Evolutionary conservation across 2,888 invertebrate genomes (phyloP), one percentile per base, ranked within the genome.

Genomic region (Eilema caniola): DNA sequence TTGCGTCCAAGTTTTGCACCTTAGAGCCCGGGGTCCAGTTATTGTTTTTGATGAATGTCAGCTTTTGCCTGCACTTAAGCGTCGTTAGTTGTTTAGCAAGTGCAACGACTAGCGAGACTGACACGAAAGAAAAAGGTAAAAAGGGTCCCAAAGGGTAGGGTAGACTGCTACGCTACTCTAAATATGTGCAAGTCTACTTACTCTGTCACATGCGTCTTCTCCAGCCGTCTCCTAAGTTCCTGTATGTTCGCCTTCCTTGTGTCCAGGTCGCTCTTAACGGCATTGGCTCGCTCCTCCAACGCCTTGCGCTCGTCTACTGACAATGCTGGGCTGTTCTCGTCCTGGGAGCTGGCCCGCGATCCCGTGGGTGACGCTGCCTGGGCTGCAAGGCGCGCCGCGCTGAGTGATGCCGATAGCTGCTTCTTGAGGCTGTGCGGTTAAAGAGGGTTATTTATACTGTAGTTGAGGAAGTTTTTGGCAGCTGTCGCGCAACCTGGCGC

Each of bases 191-290:
- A 62, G 41, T 16, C 37, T 31, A 82, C 97, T 97, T 92, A 98
- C 98, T 98, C 98, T 37, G 98, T 98, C 62, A 98, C 98, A 86
- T 98, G 98, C 16, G 98, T 96, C 83, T 97, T 96, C 83, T 98
- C 98, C 28, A 98, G 95, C 0, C 98, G 97, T 77, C 97, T 96
- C 88, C 98, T 97, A 47, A 98, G 95, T 85, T 98, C 98, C 88
- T 97, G 97, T 84, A 98, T 98, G 75, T 97, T 97, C 78, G 97
- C 95, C 81, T 97, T 96, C 85, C 98, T 97, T 78, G 97, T 96
- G 77, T 98, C 98, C 71, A 98, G 96, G 86, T 98, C 98, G 2
- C 95, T 95, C 74, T 96, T 95, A 10, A 96, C 92, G 24, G 91
- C 89, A 2, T 86, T 87, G 5, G 94, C 92, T 28, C 96, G 92